Evolutionary conservation across 2,113 vertebrate species (phyloP).

Genomic region (Alosa alosa): DNA sequence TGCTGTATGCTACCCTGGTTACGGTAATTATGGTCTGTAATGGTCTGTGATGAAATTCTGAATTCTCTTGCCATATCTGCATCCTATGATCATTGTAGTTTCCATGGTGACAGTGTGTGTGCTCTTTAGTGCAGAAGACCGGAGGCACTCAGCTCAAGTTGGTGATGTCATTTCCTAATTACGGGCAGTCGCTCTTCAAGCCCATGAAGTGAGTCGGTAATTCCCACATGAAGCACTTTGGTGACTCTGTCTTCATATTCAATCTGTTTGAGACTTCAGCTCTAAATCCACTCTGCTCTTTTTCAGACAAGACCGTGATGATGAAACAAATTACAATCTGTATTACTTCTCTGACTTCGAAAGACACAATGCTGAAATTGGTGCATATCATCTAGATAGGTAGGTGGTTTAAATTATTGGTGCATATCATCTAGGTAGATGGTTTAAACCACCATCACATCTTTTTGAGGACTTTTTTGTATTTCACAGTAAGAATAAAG

Average conservation of each 20-base stretch:
- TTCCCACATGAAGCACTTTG: background rate
- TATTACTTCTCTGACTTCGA: conserved; percentile 90
- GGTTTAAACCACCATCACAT: background rate
- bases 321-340: conserved; percentile 79
- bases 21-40: background rate
- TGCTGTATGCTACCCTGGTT: background rate
- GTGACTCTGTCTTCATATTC: background rate
- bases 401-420: conserved; percentile 63
- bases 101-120: conserved; percentile 45
- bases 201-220: conserved; percentile 77
- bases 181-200: conserved; percentile 77
- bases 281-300: background rate
- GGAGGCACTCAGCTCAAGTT: conserved; percentile 78
- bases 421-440: conserved; percentile 83
- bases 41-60: background rate
- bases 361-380: conserved; percentile 82
- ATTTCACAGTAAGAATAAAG: background rate
- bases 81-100: conserved; percentile 21
- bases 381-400: conserved; percentile 84
- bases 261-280: background rate
- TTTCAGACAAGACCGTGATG: conserved; percentile 74
- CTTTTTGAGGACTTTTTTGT: background rate
- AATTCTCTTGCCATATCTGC: background rate
- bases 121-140: conserved; percentile 74
- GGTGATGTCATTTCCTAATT: conserved; percentile 74